Percentiles rank a stretch among this genome's conserved stretches.
Evolutionary conservation across 2,888 invertebrate species (phyloP).

Genomic region (Epirrita christyi): DNA sequence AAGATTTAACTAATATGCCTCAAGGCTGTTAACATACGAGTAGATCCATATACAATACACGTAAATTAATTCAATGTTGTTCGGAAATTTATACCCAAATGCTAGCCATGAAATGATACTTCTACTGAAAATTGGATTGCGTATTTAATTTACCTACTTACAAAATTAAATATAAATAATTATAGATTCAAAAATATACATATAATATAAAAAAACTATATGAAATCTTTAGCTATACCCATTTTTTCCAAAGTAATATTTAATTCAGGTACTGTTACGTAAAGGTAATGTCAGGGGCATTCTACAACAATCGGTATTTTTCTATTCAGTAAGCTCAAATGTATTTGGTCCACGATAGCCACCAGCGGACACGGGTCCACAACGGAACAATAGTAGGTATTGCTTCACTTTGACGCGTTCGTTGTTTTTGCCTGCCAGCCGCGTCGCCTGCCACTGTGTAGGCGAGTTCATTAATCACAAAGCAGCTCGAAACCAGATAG

Average conservation of each 20-base stretch:
- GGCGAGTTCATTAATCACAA: conserved; percentile 78
- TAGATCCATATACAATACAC: conserved; percentile 23
- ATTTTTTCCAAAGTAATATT: too few relatives aligned
- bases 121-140: conserved; percentile 20
- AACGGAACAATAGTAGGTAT: conserved; percentile 59
- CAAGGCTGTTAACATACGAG: conserved; percentile 25
- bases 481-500: conserved; percentile 64
- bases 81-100: conserved; percentile 20
- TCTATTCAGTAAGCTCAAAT: conserved; percentile 26
- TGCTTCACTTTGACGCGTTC: conserved; percentile 62
- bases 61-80: conserved; percentile 31
- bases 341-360: conserved; percentile 39
- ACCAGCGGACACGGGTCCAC: conserved; percentile 48
- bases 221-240: too few relatives aligned
- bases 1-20: conserved; percentile 21
- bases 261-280: background rate
- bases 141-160: too few relatives aligned
- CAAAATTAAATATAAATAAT: too few relatives aligned
- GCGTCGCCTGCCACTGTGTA: conserved; percentile 53
- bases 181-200: too few relatives aligned
- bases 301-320: conserved; percentile 15
- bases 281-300: conserved; percentile 5
- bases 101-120: conserved; percentile 23
- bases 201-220: too few relatives aligned
- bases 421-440: conserved; percentile 66